Evolutionary conservation across 1,140 invertebrate genomes (phyloP), one percentile per base, ranked within the genome.

Genomic region (Drosophila asahinai): DNA sequence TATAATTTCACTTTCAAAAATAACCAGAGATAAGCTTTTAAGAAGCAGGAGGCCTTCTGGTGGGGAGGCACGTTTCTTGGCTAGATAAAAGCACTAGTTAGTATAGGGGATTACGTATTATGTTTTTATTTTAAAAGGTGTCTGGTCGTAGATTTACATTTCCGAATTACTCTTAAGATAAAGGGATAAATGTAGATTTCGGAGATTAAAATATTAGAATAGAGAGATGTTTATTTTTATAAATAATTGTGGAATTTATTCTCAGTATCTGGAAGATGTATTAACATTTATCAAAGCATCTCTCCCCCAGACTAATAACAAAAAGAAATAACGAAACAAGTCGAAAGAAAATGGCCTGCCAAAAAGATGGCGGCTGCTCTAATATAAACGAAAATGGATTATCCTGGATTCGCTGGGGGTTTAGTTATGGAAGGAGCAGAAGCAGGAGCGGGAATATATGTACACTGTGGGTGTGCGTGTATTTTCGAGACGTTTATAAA

Each of bases 401-500:
- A 90, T 90, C 79, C 86, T 82, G 86, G 51, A 33, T 51, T 36
- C 42, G 48, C 17, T 58, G 27, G 43, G 64, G 48, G 30, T 19
- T 52, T 47, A 22, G 19, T 38, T n/a, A 4, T 36, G 36, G 19
- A n/a, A 17, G 11, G 40, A 14, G 22, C 17, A 9, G 33, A 48
- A 2, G 33, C 9, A 36, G 11, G 45, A 14, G 27, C 8, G 25
- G 38, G 43, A 15, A 9, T 30, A 19, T 64, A 77, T 42, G 63
- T 74, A 76, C 65, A 72, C 67, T 47, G 12, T 47, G 25, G 47
- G 65, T 65, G 71, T 67, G 67, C 68, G 74, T 75, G 57, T 70
- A 36, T 87, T 87, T 87, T 80, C 54, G 77, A 72, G 67, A 86
- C 86, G 86, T 89, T 92, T 92, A 89, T 91, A 91, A 91, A 91